Percentiles rank a stretch among this genome's conserved stretches.
phyloP scores from a whole-genome alignment of 2,888 invertebrate species.

The Kryphioiulus occultus region DNA sequence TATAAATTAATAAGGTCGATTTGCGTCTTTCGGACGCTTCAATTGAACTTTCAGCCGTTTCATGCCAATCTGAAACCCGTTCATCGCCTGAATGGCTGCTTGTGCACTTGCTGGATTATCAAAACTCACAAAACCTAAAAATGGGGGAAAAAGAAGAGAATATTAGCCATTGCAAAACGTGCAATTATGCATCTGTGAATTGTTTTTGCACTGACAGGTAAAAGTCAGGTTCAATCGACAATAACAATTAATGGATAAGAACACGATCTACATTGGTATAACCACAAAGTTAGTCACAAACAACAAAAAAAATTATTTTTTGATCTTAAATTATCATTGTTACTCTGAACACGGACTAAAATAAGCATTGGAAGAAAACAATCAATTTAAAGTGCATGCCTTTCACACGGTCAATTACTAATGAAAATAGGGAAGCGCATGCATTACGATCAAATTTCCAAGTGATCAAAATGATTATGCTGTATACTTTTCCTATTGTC shows the following conservation, averaged over 20 bases:
- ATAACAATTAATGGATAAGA: no score
- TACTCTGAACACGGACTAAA: slow-evolving; percentile 52
- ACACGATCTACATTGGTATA: no score
- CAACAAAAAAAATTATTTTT: no score
- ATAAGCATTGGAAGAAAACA: slow-evolving; percentile 53
- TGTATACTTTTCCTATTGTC: no score
- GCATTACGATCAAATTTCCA: no score
- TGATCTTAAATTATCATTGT: no score
- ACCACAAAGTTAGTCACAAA: no score
- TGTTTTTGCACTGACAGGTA: no score
- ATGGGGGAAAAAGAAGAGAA: background rate
- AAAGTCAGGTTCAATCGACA: no score
- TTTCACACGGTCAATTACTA: slow-evolving; percentile 22
- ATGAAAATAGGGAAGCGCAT: no score
- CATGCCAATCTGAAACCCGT: slow-evolving; percentile 99
- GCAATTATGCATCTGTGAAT: no score
- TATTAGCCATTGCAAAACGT: background rate
- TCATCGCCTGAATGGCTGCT: slow-evolving; percentile 99
- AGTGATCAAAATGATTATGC: no score
- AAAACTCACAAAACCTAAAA: slow-evolving; percentile 96
- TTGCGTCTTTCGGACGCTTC: slow-evolving; percentile 98
- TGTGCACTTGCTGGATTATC: slow-evolving; percentile 98
- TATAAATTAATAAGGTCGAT: slow-evolving; percentile 83
- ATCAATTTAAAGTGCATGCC: slow-evolving; percentile 51
- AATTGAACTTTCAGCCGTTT: slow-evolving; percentile 99